Evolutionary conservation across 2,797 vertebrate genomes (phyloP), one percentile per base, ranked within the genome.

Genomic region (Pangasius sanitwongsei): DNA sequence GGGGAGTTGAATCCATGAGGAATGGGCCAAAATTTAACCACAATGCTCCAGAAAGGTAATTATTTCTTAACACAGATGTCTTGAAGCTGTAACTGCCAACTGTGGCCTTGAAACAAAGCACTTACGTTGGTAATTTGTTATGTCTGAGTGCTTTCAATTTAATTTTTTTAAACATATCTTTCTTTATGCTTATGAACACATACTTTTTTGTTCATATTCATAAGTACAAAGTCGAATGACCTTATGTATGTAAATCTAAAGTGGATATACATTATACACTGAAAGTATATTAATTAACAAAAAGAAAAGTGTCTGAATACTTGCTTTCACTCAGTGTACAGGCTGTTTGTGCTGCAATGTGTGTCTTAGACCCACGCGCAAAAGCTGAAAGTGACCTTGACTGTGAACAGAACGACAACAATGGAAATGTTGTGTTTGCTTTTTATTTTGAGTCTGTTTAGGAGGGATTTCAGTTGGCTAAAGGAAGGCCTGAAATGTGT

Each of bases 381-480:
- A 70, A 70, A 70, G 69, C 69, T 70, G 31, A 70, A 70, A 70
- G 69, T 70, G 69, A 70, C 31, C 31, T 70, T 70, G 69, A 70
- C 34, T 6, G 3, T 18, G 69, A 34, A 74, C 37, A 11, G 20
- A 44, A 3, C 0, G 4, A 72, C 3, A 74, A 23, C 37, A 44
- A 44, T 3, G 7, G 70, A 74, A 41, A 44, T 37, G 5, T n/a
- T 34, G 16, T 37, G 31, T 44, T 44, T 23, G 70, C 37, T 59
- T 59, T 59, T 59, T 59, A 23, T 11, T 74, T 74, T 3, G 20
- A 23, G 70, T 41, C 70, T 23, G 37, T 44, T 72, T 37, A 41
- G 16, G 70, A 74, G 7, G 70, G 70, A 74, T 23, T 37, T 70
- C 67, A 70, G 67, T 37, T 34, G 67, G 34, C 11, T 69, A 69